Evolutionary conservation across 92 coral and sea anemone species (phyloP), one percentile per base, ranked within the genome.

Genomic region (Palythoa grandis): DNA sequence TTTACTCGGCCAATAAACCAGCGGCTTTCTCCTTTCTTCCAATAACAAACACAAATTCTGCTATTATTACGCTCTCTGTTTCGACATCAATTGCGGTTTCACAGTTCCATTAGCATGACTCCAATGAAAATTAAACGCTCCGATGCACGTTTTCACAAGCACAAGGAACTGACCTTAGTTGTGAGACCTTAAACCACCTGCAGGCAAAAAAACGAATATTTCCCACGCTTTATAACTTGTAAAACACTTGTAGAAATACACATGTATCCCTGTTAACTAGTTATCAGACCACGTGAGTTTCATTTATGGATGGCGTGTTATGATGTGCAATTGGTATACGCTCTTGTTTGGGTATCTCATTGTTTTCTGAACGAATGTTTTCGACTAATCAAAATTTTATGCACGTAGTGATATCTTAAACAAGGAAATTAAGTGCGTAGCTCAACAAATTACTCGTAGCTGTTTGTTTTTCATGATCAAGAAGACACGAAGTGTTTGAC

Each of bases 41-140:
- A 66, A 80, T 66, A 67, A 80, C 74, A 80, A 80, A 80, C 73
- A 80, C 75, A 80, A 80, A 80, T 80, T 66, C 85, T 80, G 72
- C 85, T 80, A 80, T 66, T 80, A 80, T 67, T 66, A 29, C 73
- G 61, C 20, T 11, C 47, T 23, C n/a, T 80, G 72, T 80, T 63
- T 52, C 40, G 61, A 67, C 56, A 69, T 66, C 85, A 80, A 80
- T 80, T 80, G 85, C 74, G 85, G 85, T 80, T 80, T 80, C 85
- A 80, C 85, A 80, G 85, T 48, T 40, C 74, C 74, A 80, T 80
- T 80, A 65, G 85, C 85, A 66, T 65, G 75, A 43, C 39, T 69
- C 75, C 23, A 80, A 80, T 80, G 85, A 17, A 80, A 48, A 80
- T 80, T 80, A 66, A 43, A 80, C 75, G 85, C 74, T 80, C 85